These are phyloP conservation scores for Epiblema foenella DNA, from an alignment of 2,888 invertebrate species.

Conservation along the genomic window DNA sequence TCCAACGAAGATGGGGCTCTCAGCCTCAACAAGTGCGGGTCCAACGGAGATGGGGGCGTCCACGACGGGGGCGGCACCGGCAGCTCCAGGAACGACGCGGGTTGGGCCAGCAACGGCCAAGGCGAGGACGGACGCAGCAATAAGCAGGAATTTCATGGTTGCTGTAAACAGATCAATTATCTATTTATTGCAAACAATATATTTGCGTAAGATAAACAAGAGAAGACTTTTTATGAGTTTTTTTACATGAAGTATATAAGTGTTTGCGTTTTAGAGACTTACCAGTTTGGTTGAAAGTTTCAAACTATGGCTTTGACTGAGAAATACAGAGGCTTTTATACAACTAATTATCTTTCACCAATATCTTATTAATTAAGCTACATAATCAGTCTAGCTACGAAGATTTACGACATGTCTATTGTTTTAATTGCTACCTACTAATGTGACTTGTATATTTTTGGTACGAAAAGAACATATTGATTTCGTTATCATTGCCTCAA, in stretches of 20 bases:
- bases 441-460: not conserved
- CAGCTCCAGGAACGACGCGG: constrained; percentile 48
- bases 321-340: constrained; percentile 20
- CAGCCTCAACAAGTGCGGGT: not conserved
- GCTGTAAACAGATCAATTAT: constrained; percentile 7
- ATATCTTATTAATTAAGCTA: constrained; percentile 13
- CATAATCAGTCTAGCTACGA: constrained; percentile 5
- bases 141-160: constrained; percentile 57
- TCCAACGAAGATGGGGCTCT: constrained; percentile 2
- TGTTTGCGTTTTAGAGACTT: constrained; percentile 1
- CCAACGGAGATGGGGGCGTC: constrained; percentile 28
- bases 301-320: constrained; percentile 33
- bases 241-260: not conserved
- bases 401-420: constrained; percentile 21
- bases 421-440: not conserved
- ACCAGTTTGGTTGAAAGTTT: constrained; percentile 41
- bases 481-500: too few species aligned
- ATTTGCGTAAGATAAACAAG: not conserved
- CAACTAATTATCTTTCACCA: constrained; percentile 14
- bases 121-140: constrained; percentile 56
- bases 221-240: not conserved
- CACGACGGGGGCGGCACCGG: constrained; percentile 47
- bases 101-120: constrained; percentile 57
- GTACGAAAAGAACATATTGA: too few species aligned
- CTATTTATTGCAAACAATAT: not conserved